Evolutionary conservation across 1,140 invertebrate genomes (phyloP).

Genomic region (Habropoda laboriosa): DNA sequence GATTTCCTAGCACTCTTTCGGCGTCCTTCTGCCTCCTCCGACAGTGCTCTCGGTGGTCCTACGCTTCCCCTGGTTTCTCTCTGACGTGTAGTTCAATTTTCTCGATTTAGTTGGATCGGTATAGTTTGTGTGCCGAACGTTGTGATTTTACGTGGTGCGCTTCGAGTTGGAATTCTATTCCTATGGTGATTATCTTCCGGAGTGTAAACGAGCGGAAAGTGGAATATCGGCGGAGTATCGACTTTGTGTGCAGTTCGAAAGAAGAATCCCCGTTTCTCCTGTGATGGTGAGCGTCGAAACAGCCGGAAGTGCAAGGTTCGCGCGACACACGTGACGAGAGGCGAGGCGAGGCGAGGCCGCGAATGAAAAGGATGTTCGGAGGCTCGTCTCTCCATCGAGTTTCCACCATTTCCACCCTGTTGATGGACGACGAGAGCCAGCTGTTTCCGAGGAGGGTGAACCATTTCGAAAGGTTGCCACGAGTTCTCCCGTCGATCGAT

Average conservation of each 20-base stretch:
- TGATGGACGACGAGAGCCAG: slow-evolving; percentile 66
- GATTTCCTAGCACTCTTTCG: background rate
- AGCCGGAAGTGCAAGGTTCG: background rate
- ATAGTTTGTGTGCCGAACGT: too few species aligned
- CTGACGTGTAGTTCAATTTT: background rate
- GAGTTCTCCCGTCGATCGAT: slow-evolving; percentile 61
- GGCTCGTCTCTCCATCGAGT: slow-evolving; percentile 14
- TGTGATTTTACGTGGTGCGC: too few species aligned
- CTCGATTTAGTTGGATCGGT: too few species aligned
- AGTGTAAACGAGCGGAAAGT: too few species aligned
- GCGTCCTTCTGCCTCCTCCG: background rate
- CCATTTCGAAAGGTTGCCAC: slow-evolving; percentile 62
- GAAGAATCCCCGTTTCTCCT: too few species aligned
- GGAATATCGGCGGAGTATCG: too few species aligned
- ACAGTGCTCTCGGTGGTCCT: too few species aligned
- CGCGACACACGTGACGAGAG: background rate
- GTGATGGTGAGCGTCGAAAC: too few species aligned
- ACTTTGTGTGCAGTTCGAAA: too few species aligned
- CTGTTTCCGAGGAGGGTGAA: slow-evolving; percentile 62
- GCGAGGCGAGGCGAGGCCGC: too few species aligned
- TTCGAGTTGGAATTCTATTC: background rate
- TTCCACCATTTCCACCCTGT: slow-evolving; percentile 54
- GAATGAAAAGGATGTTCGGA: too few species aligned
- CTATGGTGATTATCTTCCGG: too few species aligned
- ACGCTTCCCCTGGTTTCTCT: background rate